Evolutionary conservation across 2,113 vertebrate genomes (phyloP).

Genomic region (Hemichromis elongatus): DNA sequence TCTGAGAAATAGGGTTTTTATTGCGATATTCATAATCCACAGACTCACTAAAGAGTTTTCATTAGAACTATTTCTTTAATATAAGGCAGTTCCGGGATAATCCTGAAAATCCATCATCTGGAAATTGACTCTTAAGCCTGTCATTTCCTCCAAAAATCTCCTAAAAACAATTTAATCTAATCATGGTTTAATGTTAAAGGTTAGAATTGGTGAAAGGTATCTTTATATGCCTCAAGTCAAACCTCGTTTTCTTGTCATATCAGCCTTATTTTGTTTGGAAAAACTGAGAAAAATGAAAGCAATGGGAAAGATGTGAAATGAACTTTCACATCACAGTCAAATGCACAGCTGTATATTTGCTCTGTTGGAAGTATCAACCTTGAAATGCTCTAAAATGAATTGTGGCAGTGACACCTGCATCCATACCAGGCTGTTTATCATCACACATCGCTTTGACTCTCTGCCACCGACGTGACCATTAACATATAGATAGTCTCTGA

Average conservation of each 20-base stretch:
- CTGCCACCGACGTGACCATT: slow-evolving; percentile 3
- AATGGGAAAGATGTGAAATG: not conserved
- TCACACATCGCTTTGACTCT: not conserved
- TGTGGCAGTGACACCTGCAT: not conserved
- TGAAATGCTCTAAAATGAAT: slow-evolving; percentile 13
- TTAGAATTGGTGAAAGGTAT: not conserved
- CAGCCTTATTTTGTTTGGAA: not conserved
- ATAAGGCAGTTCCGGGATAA: not conserved
- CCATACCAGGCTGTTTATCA: slow-evolving; percentile 3
- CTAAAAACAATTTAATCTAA: not conserved
- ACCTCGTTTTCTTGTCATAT: not conserved
- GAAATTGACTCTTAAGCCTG: not conserved
- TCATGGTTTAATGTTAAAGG: not conserved
- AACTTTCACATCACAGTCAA: not conserved
- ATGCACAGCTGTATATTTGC: not conserved
- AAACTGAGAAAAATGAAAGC: not conserved
- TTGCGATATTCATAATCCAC: not conserved
- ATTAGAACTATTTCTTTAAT: not conserved
- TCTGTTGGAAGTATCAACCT: slow-evolving; percentile 11
- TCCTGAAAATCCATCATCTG: not conserved
- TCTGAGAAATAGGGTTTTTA: not conserved
- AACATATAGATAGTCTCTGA: slow-evolving; percentile 57
- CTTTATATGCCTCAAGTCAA: not conserved
- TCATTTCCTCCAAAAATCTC: not conserved
- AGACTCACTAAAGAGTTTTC: not conserved